Evolutionary conservation across 2,888 invertebrate genomes (phyloP), one percentile per base, ranked within the genome.

Genomic region (Trilocha varians): DNA sequence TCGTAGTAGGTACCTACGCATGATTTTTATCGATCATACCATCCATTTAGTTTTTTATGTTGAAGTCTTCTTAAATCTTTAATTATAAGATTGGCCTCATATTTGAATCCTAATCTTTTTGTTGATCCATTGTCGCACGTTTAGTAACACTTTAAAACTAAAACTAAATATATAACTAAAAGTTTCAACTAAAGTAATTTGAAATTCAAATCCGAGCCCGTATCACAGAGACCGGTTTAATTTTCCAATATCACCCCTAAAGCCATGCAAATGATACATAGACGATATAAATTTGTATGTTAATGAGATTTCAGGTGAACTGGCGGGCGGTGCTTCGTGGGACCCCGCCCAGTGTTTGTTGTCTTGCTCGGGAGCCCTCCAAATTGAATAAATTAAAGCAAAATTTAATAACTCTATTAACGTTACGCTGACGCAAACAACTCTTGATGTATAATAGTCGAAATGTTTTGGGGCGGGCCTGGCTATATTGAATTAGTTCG

Each of bases 341-440:
- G 34, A 70, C 76, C 53, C 79, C 83, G 79, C 80, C 84, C 75
- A 51, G 70, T 60, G 55, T 76, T n/a, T 76, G 75, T 82, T 83
- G 79, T 83, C 74, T 74, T 59, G 58, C 55, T 51, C 57, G 36
- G 50, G 46, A 53, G 49, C 62, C 54, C 62, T 46, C 49, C 50
- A 82, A 85, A 85, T 83, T 78, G 83, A 84, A 85, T 85, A 82
- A 83, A 85, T 84, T 85, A 85, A 73, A 70, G 72, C 52, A 61
- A 73, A 83, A 84, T 82, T 79, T 78, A 82, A 82, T 84, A 83
- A 82, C 75, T 78, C 68, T 71, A 79, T 84, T 84, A 83, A 67
- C 67, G 67, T 70, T 69, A 59, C 64, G 65, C 62, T 65, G 82
- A 77, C 67, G 68, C 66, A 83, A 82, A 84, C 78, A 80, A 75